A percentile compares a stretch with the other conserved stretches of the same genome.
Evolutionary conservation across 2,113 vertebrate species (phyloP).

Genomic region (Cyprinodon tularosa): DNA sequence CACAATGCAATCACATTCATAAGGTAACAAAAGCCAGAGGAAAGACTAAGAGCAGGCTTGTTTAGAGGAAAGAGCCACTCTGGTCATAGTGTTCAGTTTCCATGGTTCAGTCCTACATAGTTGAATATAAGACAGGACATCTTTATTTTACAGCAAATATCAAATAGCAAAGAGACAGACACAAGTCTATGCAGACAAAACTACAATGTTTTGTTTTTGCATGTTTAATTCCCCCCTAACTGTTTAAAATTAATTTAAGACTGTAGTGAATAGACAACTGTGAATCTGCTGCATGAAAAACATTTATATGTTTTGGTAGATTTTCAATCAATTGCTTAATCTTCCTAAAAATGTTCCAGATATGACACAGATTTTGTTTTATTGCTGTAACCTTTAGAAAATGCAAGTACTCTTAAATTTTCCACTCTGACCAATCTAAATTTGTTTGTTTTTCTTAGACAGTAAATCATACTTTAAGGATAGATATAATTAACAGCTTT

Average conservation of each 20-base stretch:
- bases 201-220: too few relatives aligned
- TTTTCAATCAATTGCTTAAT: not conserved
- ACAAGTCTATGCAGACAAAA: too few relatives aligned
- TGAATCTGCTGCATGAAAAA: not conserved
- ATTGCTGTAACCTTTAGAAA: not conserved
- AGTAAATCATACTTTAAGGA: not conserved
- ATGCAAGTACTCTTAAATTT: not conserved
- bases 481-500: not conserved
- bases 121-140: not conserved
- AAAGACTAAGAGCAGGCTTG: not conserved
- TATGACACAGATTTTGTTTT: not conserved
- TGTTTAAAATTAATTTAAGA: not conserved
- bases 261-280: too few relatives aligned
- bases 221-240: not conserved
- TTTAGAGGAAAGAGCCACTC: not conserved
- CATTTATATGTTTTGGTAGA: not conserved
- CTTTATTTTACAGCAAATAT: not conserved
- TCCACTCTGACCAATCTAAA: not conserved
- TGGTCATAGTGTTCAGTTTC: not conserved
- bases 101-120: not conserved
- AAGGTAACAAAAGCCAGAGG: not conserved
- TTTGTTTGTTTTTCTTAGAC: not conserved
- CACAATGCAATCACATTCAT: conserved; percentile 19
- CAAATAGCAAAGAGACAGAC: not conserved
- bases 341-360: not conserved